Evolutionary conservation across 2,888 invertebrate species (phyloP), one percentile per base, ranked within the genome.

Genomic region (Smittia sp.): DNA sequence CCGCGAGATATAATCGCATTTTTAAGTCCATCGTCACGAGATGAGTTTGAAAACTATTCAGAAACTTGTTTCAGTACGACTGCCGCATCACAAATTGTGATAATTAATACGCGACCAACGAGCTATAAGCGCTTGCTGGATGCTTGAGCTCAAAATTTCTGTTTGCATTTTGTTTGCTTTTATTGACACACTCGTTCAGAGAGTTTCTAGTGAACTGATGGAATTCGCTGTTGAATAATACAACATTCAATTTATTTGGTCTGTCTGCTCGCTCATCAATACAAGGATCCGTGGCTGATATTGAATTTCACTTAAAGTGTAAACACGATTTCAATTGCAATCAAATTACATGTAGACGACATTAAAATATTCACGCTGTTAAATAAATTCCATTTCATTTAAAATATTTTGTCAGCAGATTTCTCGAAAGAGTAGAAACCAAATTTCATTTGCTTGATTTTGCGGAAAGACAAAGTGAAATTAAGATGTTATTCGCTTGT

Each of bases 11-110:
- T 22, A 58, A 20, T 58, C 58, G 22, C 22, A 58, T 7, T 58
- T 58, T 58, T 7, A 58, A 22, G n/a, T 46, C n/a, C 46, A 11
- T n/a, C 11, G 46, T 46, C 46, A 22, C 18, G 22, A 58, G 18
- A 58, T 58, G 22, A 58, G 22, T 32, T 9, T 32, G 2, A 46
- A 46, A 11, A 46, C 32, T 32, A 32, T 3, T 46, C 46, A 58
- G 58, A 18, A 58, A 58, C 58, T 58, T 58, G 58, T 58, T 58
- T 22, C 3, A 3, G 2, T 22, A 15, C n/a, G n/a, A 46, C 46
- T 46, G 18, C 58, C 1, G 15, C 52, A 39, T 18, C 9, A 58
- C 22, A 68, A 67, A 20, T 68, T 68, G 68, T 68, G 41, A 68
- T 68, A 68, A 68, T 68, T 68, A 68, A 41, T 39, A n/a, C 39